These are phyloP conservation scores for Hymenopus coronatus DNA, from an alignment of 2,888 invertebrate genomes.

Conservation along the genomic window DNA sequence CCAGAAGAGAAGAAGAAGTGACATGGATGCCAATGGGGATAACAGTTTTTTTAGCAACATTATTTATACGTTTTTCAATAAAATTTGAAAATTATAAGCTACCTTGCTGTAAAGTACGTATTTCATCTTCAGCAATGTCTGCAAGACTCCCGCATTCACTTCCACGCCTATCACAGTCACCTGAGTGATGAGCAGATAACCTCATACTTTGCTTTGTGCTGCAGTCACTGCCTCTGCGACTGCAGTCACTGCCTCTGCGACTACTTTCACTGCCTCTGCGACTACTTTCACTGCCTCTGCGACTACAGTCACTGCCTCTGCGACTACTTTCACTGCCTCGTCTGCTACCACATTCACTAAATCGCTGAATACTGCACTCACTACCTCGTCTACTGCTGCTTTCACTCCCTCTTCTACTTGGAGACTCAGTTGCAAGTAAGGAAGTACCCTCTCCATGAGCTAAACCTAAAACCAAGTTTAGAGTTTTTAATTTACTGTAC, in stretches of 20 bases:
- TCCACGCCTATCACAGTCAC: not conserved
- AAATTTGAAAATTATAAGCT: not conserved
- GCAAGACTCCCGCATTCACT: conserved; percentile 21
- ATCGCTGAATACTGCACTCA: not conserved
- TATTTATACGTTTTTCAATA: not conserved
- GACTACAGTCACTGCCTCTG: conserved; percentile 19
- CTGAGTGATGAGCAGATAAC: not conserved
- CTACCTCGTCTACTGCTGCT: not conserved
- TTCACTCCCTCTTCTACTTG: not conserved
- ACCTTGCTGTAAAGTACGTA: not conserved
- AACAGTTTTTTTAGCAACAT: too few relatives aligned
- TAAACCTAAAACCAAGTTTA: not conserved
- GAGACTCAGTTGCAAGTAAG: not conserved
- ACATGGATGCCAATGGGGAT: too few relatives aligned
- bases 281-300: conserved; percentile 25
- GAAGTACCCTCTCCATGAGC: not conserved
- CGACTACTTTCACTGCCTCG: conserved; percentile 26
- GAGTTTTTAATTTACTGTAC: too few relatives aligned
- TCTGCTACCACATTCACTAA: conserved; percentile 1
- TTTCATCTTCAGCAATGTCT: conserved; percentile 31
- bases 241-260: conserved; percentile 16
- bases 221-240: not conserved
- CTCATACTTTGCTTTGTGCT: not conserved
- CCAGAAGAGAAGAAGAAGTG: too few relatives aligned
- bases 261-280: conserved; percentile 21